A percentile compares a stretch with the other conserved stretches of the same genome.
These are phyloP conservation scores for Chiridota heheva DNA, from an alignment of 35 echinoderm and acorn worm genomes.

Conservation along the genomic window DNA sequence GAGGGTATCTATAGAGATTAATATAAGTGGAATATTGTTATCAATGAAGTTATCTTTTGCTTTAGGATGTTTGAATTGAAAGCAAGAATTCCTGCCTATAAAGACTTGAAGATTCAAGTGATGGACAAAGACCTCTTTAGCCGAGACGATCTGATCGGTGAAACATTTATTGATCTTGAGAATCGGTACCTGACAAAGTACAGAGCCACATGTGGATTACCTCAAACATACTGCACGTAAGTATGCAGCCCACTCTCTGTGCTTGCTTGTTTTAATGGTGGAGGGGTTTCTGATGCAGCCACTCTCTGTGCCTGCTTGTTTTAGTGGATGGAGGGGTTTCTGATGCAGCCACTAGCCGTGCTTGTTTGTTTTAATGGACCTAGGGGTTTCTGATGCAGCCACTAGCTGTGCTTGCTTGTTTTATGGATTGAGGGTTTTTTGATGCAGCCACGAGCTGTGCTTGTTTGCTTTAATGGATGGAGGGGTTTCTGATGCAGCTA, in stretches of 20 bases:
- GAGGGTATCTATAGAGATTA: no score
- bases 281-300: no score
- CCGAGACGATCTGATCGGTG: conserved; percentile 22
- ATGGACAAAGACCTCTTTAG: conserved; percentile 32
- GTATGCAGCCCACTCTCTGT: background rate
- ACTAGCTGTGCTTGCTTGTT: no score
- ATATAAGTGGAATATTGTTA: background rate
- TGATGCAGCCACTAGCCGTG: no score
- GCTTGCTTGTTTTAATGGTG: background rate
- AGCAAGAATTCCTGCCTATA: conserved; percentile 6
- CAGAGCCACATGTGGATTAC: conserved; percentile 26
- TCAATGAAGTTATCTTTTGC: background rate
- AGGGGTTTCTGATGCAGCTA: no score
- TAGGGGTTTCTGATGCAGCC: no score
- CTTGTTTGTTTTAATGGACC: no score
- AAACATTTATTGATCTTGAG: conserved; percentile 29
- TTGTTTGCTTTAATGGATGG: no score
- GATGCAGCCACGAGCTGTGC: no score
- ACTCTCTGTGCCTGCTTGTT: no score
- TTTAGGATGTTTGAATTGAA: conserved; percentile 42
- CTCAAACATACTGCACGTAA: conserved; percentile 17
- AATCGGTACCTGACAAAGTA: conserved; percentile 13
- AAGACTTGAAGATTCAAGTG: conserved; percentile 24
- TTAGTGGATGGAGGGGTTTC: no score
- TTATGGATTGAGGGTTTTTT: no score